phyloP scores from a whole-genome alignment of 2,888 invertebrate genomes.

The Drosophila parthenogenetica region DNA sequence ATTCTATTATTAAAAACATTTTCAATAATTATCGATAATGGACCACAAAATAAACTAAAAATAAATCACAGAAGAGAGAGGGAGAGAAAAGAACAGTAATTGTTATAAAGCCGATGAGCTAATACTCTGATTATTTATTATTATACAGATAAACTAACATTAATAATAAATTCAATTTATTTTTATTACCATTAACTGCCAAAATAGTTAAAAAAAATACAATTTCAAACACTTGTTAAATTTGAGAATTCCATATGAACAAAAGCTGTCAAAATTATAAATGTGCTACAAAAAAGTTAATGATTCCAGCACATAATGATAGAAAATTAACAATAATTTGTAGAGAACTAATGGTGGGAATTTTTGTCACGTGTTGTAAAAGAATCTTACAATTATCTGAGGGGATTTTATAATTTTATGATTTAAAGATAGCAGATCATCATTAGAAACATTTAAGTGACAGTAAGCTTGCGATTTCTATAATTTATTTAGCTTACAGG shows the following conservation, averaged over 20 bases:
- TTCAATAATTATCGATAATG: slow-evolving; percentile 48
- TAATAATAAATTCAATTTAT: too few relatives aligned
- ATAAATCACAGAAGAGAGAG: neutral
- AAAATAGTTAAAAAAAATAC: too few relatives aligned
- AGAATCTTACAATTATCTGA: neutral
- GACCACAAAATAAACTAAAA: slow-evolving; percentile 6
- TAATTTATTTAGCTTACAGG: neutral
- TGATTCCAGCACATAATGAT: slow-evolving; percentile 9
- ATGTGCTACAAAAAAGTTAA: slow-evolving; percentile 3
- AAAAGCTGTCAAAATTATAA: neutral
- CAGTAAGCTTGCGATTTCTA: neutral
- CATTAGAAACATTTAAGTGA: neutral
- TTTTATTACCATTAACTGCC: too few relatives aligned
- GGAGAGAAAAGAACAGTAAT: slow-evolving; percentile 1
- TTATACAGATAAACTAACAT: too few relatives aligned
- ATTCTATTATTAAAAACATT: slow-evolving; percentile 54
- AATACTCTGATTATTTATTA: neutral
- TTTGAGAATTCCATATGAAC: neutral
- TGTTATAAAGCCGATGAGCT: neutral
- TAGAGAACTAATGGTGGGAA: slow-evolving; percentile 6
- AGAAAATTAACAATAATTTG: neutral
- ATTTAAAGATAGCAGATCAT: neutral
- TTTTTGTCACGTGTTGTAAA: slow-evolving; percentile 1
- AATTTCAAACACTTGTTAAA: neutral
- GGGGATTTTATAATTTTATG: neutral